Base-by-base conservation (phyloP, 2,797 vertebrate species). In the Anolis apletophallus region DNA sequence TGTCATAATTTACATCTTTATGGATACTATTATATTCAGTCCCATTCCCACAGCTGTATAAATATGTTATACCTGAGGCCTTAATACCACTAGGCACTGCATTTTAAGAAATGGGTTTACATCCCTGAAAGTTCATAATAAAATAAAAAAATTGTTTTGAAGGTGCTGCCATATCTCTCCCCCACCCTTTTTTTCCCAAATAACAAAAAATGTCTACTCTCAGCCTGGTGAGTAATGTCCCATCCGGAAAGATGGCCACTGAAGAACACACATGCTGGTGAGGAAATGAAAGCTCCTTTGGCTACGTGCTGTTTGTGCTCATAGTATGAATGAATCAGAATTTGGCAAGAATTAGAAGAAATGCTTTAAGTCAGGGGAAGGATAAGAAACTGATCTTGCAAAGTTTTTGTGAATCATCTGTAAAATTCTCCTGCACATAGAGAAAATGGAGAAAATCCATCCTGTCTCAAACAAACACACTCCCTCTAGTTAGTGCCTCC, bases 301-400 rank as follows among this genome's bases (percentile, higher is more conserved):
- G 57, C 75, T 84, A 80, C 50, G 46, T 87, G 75, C 68, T 32
- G 14, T 52, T 84, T 64, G 76, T 16, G 46, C 9, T 17, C n/a
- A 55, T 3, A n/a, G n/a, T 34, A n/a, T 79, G 12, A 79, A 26
- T 84, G 86, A 87, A 32, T 82, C 85, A 54, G 74, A 73, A 87
- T 87, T 87, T 83, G 83, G 81, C 81, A 83, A 87, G 40, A 83
- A 81, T 32, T 23, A 50, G 23, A 55, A 83, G 29, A 71, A 40
- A 16, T 59, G 26, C 17, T 77, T 87, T 77, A 34, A 59, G 68
- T 12, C 21, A 61, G 19, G 40, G 52, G 32, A 73, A 87, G 71
- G 85, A 82, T 54, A 36, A 68, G 50, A 59, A 54, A 12, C 1
- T 54, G 68, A 16, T 72, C n/a, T 79, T 83, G 2, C 26, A 12